Base-by-base conservation (phyloP, 2,888 invertebrate genomes). In the Eugnorisma glareosa region DNA sequence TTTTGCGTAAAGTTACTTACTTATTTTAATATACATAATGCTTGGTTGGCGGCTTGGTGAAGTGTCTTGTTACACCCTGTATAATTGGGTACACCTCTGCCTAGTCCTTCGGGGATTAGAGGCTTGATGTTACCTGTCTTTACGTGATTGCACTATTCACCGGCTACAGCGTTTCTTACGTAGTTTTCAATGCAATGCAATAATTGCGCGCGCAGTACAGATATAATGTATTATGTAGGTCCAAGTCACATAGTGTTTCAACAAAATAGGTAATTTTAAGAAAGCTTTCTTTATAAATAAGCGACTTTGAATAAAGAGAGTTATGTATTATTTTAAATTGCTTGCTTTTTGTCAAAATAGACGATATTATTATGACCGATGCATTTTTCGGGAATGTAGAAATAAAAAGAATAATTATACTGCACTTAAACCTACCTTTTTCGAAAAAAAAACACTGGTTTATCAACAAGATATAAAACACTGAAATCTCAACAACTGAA, bases 401-500 rank as follows among this genome's bases (percentile, higher is more conserved):
- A 24, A 57, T 31, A 28, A 72, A 37, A 40, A 64, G 40, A 31
- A 61, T n/a, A n/a, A n/a, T n/a, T n/a, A 35, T 13, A 43, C 37
- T 24, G 0, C 2, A 64, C 24, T 5, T 11, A 18, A 51, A 81
- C 82, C 15, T 74, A 84, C 83, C 83, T 84, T 82, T n/a, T 72
- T 13, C 4, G 35, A 4, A 21, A 37, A 78, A 57, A n/a, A 35
- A 57, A 67, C 86, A 83, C 86, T 69, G 59, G 28, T 68, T n/a
- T 35, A 75, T 66, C 51, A 77, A 67, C 6, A 69, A 54, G 75
- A 78, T 57, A 73, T 6, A 28, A 74, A 45, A 11, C 87, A 88
- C 85, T 67, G 35, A 48, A 77, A 70, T 77, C 67, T 87, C 79
- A 66, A 71, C 59, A 81, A 82, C 75, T 84, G 21, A 75, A 80